Conservation (phyloP, 2,888 invertebrate genomes). For the Epinotia nisella region DNA sequence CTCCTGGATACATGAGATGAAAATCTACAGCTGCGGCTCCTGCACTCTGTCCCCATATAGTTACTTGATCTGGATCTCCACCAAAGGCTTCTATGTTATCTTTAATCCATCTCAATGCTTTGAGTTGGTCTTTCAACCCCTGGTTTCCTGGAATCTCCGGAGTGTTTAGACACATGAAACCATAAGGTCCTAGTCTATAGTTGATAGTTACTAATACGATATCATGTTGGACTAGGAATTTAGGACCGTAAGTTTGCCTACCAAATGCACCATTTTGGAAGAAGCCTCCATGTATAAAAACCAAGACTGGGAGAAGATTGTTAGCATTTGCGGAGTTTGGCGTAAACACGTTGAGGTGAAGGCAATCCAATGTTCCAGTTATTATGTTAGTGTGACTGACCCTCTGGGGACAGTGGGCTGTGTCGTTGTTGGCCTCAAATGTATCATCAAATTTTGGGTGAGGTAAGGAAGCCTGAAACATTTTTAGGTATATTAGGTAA, state of each 20-base stretch:
- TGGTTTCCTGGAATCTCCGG: conserved; percentile 56
- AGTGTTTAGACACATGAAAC: conserved; percentile 46
- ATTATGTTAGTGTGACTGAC: conserved; percentile 48
- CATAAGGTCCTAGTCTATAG: conserved; percentile 46
- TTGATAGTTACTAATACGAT: conserved; percentile 44
- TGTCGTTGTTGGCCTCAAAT: conserved; percentile 62
- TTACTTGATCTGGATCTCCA: conserved; percentile 42
- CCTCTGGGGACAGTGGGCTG: conserved; percentile 62
- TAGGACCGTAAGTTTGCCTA: conserved; percentile 21
- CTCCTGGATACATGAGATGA: conserved; percentile 43
- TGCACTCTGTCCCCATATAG: conserved; percentile 46
- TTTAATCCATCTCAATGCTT: conserved; percentile 46
- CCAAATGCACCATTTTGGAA: conserved; percentile 29
- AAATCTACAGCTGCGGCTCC: conserved; percentile 46
- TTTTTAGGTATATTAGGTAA: too few relatives aligned
- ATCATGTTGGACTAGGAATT: conserved; percentile 44
- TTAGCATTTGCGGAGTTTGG: conserved; percentile 37
- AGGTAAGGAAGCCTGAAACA: conserved; percentile 57
- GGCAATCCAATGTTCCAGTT: conserved; percentile 78
- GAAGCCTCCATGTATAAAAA: conserved; percentile 45
- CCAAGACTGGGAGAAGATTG: conserved; percentile 45
- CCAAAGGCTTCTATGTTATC: conserved; percentile 47
- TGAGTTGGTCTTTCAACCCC: conserved; percentile 47
- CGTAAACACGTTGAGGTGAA: conserved; percentile 81
- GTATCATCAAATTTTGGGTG: conserved; percentile 54